phyloP scores from a whole-genome alignment of 2,113 vertebrate species.

The Calyptommatus sinebrachiatus region DNA sequence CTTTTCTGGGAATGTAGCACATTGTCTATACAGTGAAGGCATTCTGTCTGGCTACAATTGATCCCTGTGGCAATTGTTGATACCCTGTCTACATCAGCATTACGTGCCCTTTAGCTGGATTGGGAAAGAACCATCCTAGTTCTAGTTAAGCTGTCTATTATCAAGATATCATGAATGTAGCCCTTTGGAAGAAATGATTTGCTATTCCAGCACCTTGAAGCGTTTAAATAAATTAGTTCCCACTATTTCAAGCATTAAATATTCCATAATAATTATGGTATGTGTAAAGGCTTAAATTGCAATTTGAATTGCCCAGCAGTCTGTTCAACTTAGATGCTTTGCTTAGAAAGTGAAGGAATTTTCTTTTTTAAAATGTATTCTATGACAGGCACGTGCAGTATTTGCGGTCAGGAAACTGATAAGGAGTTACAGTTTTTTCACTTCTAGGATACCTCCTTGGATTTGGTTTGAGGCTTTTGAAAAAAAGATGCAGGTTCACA shows the following conservation, averaged over 20 bases:
- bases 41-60: constrained; percentile 56
- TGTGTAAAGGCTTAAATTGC: constrained; percentile 52
- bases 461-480: constrained; percentile 30
- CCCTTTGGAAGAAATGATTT: constrained; percentile 54
- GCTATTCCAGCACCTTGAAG: constrained; percentile 55
- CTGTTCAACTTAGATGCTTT: constrained; percentile 32
- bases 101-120: constrained; percentile 54
- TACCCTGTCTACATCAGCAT: constrained; percentile 49
- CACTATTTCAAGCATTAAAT: constrained; percentile 56
- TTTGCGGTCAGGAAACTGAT: constrained; percentile 10
- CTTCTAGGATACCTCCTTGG: constrained; percentile 23
- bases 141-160: constrained; percentile 63
- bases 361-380: constrained; percentile 49
- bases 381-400: constrained; percentile 38
- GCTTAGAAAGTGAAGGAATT: constrained; percentile 27
- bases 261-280: constrained; percentile 53
- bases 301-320: constrained; percentile 56
- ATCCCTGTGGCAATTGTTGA: constrained; percentile 59
- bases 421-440: background rate
- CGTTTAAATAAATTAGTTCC: constrained; percentile 62
- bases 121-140: constrained; percentile 50
- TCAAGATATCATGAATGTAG: constrained; percentile 62
- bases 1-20: constrained; percentile 60
- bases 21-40: constrained; percentile 45
- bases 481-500: constrained; percentile 47